These are phyloP conservation scores for Botia kubotai DNA, from an alignment of 2,797 vertebrate species.

Conservation along the genomic window DNA sequence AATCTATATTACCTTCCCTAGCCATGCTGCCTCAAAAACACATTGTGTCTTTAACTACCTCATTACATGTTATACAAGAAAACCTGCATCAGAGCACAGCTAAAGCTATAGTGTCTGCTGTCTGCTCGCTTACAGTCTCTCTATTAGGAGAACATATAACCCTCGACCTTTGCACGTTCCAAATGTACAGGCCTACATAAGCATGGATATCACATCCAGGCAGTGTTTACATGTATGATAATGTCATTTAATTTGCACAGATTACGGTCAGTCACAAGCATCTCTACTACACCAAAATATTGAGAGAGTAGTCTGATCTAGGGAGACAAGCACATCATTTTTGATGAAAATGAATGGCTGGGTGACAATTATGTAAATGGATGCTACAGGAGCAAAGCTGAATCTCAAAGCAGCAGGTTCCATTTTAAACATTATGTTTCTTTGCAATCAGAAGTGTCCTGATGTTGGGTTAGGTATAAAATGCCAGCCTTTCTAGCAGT, in stretches of 20 bases:
- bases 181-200: slow-evolving; percentile 59
- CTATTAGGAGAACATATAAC: slow-evolving; percentile 65
- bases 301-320: neutral
- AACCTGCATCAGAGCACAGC: slow-evolving; percentile 60
- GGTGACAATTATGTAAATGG: slow-evolving; percentile 15
- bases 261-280: slow-evolving; percentile 12
- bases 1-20: neutral
- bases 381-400: slow-evolving; percentile 23
- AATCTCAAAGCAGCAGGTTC: slow-evolving; percentile 41
- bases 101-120: slow-evolving; percentile 58
- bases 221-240: neutral
- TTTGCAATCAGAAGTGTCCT: slow-evolving; percentile 13
- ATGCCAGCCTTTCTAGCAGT: slow-evolving; percentile 34
- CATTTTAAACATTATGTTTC: slow-evolving; percentile 30
- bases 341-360: neutral
- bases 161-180: slow-evolving; percentile 64
- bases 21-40: slow-evolving; percentile 12
- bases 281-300: neutral
- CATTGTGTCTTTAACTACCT: slow-evolving; percentile 54
- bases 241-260: neutral
- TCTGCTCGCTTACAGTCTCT: slow-evolving; percentile 25
- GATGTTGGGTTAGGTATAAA: slow-evolving; percentile 40
- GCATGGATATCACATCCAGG: neutral
- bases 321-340: neutral
- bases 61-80: slow-evolving; percentile 60